Percentiles rank a stretch among this genome's conserved stretches.
These are phyloP conservation scores for Drosophila fulvimacula DNA, from an alignment of 2,888 invertebrate species.

Conservation along the genomic window DNA sequence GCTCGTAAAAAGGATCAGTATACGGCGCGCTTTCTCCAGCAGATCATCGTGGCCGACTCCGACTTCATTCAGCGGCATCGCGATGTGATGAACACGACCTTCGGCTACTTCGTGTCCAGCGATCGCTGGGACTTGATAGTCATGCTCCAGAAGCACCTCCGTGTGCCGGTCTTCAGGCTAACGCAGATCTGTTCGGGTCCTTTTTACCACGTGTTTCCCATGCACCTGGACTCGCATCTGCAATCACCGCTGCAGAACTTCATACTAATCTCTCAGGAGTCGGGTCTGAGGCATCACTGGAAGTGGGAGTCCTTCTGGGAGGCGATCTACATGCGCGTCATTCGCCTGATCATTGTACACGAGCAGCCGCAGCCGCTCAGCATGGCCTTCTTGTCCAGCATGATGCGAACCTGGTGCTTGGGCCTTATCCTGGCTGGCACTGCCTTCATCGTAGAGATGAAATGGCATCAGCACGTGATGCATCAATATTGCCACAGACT, in stretches of 20 bases:
- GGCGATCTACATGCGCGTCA: conserved; percentile 59
- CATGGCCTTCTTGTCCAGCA: conserved; percentile 61
- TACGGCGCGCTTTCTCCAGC: conserved; percentile 50
- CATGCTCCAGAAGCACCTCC: conserved; percentile 69
- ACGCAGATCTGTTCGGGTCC: conserved; percentile 77
- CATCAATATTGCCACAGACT: not conserved
- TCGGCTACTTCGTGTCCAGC: conserved; percentile 67
- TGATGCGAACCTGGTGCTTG: conserved; percentile 67
- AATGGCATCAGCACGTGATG: conserved; percentile 47
- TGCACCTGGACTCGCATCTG: conserved; percentile 76
- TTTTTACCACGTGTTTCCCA: conserved; percentile 73
- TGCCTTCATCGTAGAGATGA: conserved; percentile 66
- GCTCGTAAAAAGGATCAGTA: conserved; percentile 33
- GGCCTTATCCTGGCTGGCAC: conserved; percentile 63
- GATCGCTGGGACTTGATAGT: conserved; percentile 80
- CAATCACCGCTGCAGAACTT: conserved; percentile 59
- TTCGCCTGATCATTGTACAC: conserved; percentile 42
- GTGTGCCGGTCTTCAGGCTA: conserved; percentile 68
- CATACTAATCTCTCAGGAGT: conserved; percentile 65
- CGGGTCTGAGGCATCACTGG: conserved; percentile 69
- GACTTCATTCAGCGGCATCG: conserved; percentile 57
- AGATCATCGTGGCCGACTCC: conserved; percentile 49
- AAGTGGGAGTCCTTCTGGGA: conserved; percentile 67
- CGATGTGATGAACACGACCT: conserved; percentile 66
- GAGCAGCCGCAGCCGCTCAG: conserved; percentile 60